Percentiles rank a stretch among this genome's conserved stretches.
These are phyloP conservation scores for Neoitamus cyanurus DNA, from an alignment of 2,888 invertebrate species.

Conservation along the genomic window DNA sequence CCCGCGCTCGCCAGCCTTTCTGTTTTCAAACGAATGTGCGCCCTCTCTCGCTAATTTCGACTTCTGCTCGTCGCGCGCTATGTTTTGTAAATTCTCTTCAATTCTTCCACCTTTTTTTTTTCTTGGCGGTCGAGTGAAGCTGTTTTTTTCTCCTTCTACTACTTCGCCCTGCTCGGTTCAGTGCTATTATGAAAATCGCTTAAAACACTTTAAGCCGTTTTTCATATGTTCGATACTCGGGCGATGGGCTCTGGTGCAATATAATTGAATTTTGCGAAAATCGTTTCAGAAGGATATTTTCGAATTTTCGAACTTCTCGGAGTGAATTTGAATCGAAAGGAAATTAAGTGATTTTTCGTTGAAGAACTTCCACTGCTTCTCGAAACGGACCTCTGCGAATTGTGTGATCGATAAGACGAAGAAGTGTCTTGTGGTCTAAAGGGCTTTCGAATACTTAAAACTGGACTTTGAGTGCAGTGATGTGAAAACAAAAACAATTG, in stretches of 20 bases:
- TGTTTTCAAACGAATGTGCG: conserved; percentile 9
- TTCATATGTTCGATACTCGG: not conserved
- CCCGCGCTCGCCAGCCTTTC: not conserved
- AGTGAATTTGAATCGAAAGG: not conserved
- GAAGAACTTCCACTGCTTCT: not conserved
- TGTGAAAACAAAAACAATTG: not conserved
- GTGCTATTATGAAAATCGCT: not conserved
- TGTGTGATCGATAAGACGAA: not conserved
- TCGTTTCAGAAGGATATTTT: not conserved
- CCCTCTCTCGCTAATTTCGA: conserved; percentile 4
- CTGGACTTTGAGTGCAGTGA: not conserved
- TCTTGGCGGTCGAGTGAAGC: not conserved
- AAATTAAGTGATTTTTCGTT: not conserved
- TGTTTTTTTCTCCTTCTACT: not conserved
- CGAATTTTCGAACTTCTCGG: not conserved
- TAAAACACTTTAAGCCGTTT: not conserved
- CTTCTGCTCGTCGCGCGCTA: not conserved
- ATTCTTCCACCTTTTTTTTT: not conserved
- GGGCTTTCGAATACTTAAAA: not conserved
- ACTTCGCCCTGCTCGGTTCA: not conserved
- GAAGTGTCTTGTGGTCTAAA: not conserved
- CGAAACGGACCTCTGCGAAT: not conserved
- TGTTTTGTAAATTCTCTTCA: not conserved
- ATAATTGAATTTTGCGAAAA: not conserved
- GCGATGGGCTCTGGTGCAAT: not conserved